phyloP scores from a whole-genome alignment of 2,888 invertebrate genomes.

The Scaptomyza caliginosa region DNA sequence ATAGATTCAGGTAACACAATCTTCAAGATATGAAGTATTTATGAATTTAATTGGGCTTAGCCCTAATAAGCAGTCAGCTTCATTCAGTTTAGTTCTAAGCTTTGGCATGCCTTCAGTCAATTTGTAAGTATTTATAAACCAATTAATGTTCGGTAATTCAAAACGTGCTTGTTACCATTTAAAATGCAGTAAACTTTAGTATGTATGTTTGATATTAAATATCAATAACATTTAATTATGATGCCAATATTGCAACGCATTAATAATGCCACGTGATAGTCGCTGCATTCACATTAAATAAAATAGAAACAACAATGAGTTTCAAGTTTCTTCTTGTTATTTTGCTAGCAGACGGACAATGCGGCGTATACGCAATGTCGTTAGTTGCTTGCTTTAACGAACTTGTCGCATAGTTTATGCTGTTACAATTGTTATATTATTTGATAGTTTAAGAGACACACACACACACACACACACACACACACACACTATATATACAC shows the following conservation, averaged over 20 bases:
- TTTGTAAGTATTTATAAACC: neutral
- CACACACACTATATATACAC: neutral
- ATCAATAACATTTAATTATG: neutral
- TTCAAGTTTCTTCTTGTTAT: neutral
- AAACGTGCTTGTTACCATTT: neutral
- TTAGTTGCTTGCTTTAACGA: constrained; percentile 1
- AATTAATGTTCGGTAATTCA: neutral
- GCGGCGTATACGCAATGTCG: constrained; percentile 61
- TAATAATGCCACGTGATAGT: neutral
- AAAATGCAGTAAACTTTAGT: too few relatives aligned
- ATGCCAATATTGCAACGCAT: neutral
- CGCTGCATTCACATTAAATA: neutral
- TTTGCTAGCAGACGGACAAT: constrained; percentile 7
- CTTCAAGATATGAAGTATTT: neutral
- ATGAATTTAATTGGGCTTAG: neutral
- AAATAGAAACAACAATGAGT: neutral
- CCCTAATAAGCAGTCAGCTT: neutral
- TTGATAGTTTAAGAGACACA: constrained; percentile 59
- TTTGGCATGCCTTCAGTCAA: neutral
- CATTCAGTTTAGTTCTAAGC: neutral
- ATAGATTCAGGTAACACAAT: neutral
- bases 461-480: constrained; percentile 13
- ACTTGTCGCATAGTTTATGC: constrained; percentile 61
- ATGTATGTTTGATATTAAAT: neutral
- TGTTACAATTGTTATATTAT: constrained; percentile 59